Evolutionary conservation across 2,888 invertebrate species (phyloP).

Genomic region (Pocota personata): DNA sequence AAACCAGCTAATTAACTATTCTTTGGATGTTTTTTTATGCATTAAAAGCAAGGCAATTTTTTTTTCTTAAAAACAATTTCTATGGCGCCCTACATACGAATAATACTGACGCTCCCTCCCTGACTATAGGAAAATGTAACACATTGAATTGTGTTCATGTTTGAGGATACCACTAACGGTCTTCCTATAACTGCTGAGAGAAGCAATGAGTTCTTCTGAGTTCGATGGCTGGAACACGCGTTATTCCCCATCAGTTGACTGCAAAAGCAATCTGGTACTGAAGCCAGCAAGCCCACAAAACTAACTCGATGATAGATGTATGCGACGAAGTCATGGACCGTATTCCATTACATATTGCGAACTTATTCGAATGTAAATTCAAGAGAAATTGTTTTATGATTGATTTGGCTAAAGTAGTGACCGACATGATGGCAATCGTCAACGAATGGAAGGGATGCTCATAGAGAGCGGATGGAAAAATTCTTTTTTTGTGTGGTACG

Average conservation of each 20-base stretch:
- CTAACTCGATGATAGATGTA: conserved; percentile 27
- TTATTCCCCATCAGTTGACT: conserved; percentile 15
- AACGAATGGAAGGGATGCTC: neutral
- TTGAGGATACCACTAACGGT: neutral
- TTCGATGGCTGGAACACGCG: neutral
- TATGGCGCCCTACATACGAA: neutral
- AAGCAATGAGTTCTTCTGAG: conserved; percentile 18
- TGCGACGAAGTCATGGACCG: conserved; percentile 10
- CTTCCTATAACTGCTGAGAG: conserved; percentile 23
- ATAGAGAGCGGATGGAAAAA: conserved; percentile 20
- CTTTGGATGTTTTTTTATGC: too few species aligned
- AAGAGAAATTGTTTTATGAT: conserved; percentile 56
- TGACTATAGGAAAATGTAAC: neutral
- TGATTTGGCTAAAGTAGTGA: conserved; percentile 47
- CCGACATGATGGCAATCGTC: conserved; percentile 1
- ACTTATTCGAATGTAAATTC: conserved; percentile 53
- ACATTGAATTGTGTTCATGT: neutral
- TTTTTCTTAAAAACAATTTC: too few species aligned
- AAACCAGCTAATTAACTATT: too few species aligned
- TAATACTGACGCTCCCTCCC: neutral
- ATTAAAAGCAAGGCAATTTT: too few species aligned
- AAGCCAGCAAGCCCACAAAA: conserved; percentile 21
- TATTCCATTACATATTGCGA: conserved; percentile 24
- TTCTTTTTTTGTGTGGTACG: neutral
- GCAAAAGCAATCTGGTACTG: conserved; percentile 17